Percentiles rank a stretch among this genome's conserved stretches.
These are phyloP conservation scores for Acromyrmex charruanus DNA, from an alignment of 1,140 invertebrate species.

Conservation along the genomic window DNA sequence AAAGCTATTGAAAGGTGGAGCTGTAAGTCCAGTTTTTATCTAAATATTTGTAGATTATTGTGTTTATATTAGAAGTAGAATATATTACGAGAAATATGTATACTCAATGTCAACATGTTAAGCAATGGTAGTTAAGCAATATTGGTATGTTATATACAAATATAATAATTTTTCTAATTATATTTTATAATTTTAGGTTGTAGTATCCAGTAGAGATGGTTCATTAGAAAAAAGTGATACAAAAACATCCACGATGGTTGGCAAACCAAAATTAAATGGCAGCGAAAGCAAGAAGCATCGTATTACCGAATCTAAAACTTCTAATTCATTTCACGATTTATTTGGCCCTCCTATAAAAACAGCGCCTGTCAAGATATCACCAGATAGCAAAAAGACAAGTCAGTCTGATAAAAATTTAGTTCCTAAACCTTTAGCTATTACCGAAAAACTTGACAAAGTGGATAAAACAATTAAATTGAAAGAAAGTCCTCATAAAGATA, in stretches of 20 bases:
- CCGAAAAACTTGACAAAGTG: slow-evolving; percentile 88
- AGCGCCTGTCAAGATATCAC: slow-evolving; percentile 87
- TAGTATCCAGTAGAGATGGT: slow-evolving; percentile 78
- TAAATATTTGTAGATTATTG: neutral
- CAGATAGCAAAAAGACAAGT: slow-evolving; percentile 87
- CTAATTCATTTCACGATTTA: slow-evolving; percentile 91
- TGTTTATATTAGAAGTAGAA: neutral
- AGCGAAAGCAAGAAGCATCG: slow-evolving; percentile 88
- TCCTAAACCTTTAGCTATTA: slow-evolving; percentile 68
- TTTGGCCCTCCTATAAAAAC: slow-evolving; percentile 94
- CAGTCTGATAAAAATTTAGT: slow-evolving; percentile 84
- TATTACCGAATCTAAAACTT: slow-evolving; percentile 88
- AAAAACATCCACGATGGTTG: slow-evolving; percentile 86
- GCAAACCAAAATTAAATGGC: slow-evolving; percentile 90
- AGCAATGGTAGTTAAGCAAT: neutral
- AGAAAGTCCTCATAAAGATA: slow-evolving; percentile 87
- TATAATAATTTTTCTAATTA: neutral
- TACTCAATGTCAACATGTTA: neutral
- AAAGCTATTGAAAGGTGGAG: slow-evolving; percentile 95
- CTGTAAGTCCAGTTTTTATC: slow-evolving; percentile 83
- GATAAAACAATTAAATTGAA: slow-evolving; percentile 89
- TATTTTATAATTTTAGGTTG: slow-evolving; percentile 70
- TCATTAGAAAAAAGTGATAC: slow-evolving; percentile 81
- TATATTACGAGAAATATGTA: neutral
- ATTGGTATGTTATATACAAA: neutral